Base-by-base conservation (phyloP, 2,113 vertebrate species). In the Tinamus guttatus region DNA sequence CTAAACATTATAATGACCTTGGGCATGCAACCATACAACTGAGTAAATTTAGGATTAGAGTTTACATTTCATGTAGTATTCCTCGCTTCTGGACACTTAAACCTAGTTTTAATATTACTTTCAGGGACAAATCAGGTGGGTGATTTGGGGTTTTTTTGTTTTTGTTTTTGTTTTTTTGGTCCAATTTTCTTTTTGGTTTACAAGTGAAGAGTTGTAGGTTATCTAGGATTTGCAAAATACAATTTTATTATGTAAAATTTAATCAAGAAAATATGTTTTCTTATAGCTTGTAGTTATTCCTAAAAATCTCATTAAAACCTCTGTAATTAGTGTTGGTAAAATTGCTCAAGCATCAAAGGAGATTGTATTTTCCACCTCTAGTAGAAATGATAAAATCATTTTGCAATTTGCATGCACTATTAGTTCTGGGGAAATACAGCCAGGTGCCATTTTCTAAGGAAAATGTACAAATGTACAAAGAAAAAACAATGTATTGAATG, bases 191-290 rank as follows among this genome's bases (percentile, higher is more conserved):
- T 79, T 86, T 63, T 79, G 62, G 25, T 19, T 91, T 88, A 68
- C 58, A 91, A 91, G 32, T 69, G 47, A 91, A 93, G 65, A 85
- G 20, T 22, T 95, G 16, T 89, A 87, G 30, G 58, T 81, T 89
- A 91, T 38, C 85, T 18, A 74, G 36, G 11, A 65, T 89, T 87
- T 75, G 21, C 28, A 94, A 94, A 91, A 88, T 77, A 70, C n/a
- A 79, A 90, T 59, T 90, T 89, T 94, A 79, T 92, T 92, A 89
- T 62, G 28, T 21, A 95, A 90, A 94, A 81, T 81, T 93, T 94
- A 95, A 96, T 94, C 51, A 93, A 78, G 27, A 93, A 94, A 89
- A 73, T 65, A 76, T 36, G 24, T 91, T 96, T 96, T 94, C 70
- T 75, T 63, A 75, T 86, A 81, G 49, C 45, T 87, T 49, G 38